A percentile compares a stretch with the other conserved stretches of the same genome.
Conservation (phyloP, 1,140 invertebrate species). For the Brachionus calyciflorus region DNA sequence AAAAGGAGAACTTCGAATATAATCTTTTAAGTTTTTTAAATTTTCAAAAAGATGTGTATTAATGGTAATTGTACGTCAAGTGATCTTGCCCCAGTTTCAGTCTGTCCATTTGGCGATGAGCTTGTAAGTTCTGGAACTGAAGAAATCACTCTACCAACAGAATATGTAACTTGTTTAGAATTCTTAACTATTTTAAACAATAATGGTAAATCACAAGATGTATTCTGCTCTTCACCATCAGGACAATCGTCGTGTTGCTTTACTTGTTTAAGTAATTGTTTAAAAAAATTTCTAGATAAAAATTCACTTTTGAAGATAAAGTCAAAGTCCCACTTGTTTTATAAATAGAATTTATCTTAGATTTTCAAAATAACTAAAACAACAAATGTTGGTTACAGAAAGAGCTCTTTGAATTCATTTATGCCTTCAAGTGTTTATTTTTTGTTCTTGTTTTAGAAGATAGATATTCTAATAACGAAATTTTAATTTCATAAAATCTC, state of each 20-base stretch:
- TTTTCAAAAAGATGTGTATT: neutral
- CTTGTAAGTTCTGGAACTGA: neutral
- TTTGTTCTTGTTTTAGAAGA: no score
- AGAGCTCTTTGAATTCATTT: no score
- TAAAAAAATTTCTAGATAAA: no score
- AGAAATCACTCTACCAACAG: neutral
- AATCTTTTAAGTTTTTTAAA: neutral
- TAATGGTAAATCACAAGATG: neutral
- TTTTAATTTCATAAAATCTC: no score
- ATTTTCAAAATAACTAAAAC: no score
- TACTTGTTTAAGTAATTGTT: slow-evolving; percentile 3
- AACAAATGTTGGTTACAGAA: no score
- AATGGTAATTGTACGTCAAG: neutral
- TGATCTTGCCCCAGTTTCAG: neutral
- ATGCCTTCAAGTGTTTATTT: no score
- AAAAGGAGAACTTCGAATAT: no score
- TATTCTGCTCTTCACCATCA: neutral
- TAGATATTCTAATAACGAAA: no score
- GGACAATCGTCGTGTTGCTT: neutral
- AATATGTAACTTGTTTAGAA: neutral
- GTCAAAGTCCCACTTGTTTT: no score
- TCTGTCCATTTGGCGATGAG: slow-evolving; percentile 11
- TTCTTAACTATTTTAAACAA: neutral
- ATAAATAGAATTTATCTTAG: no score
- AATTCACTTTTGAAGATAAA: no score